These are phyloP conservation scores for Aplodontia rufa DNA, from an alignment of 2,113 vertebrate species.

Conservation along the genomic window DNA sequence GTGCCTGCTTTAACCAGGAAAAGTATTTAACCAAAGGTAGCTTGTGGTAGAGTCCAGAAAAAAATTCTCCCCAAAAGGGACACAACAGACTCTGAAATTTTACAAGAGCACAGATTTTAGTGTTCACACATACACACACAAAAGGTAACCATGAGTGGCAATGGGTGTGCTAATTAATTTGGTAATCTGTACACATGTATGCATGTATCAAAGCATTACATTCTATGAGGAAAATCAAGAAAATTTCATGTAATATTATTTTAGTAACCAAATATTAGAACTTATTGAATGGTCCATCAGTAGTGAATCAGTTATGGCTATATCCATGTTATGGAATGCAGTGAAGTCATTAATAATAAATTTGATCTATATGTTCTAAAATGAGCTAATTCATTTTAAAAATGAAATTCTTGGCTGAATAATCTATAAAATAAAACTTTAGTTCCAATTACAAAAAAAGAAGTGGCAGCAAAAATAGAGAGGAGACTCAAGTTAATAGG, in stretches of 20 bases:
- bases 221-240: not conserved
- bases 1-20: not conserved
- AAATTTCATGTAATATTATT: not conserved
- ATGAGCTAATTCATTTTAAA: slow-evolving; percentile 20
- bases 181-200: not conserved
- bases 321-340: not conserved
- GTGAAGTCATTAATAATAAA: not conserved
- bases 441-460: not conserved
- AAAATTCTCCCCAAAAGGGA: not conserved
- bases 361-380: not conserved
- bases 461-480: not conserved
- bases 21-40: not conserved
- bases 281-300: not conserved
- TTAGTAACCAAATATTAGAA: not conserved
- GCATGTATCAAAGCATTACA: not conserved
- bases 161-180: not conserved
- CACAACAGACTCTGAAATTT: not conserved
- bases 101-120: not conserved
- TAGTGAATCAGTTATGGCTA: not conserved
- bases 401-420: slow-evolving; percentile 13
- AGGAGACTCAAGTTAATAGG: not conserved
- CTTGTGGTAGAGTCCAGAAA: not conserved
- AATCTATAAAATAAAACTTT: not conserved
- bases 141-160: not conserved
- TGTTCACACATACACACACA: not conserved